These are phyloP conservation scores for Schizopygopsis pylzovi DNA, from an alignment of 2,797 vertebrate genomes.

Conservation along the genomic window DNA sequence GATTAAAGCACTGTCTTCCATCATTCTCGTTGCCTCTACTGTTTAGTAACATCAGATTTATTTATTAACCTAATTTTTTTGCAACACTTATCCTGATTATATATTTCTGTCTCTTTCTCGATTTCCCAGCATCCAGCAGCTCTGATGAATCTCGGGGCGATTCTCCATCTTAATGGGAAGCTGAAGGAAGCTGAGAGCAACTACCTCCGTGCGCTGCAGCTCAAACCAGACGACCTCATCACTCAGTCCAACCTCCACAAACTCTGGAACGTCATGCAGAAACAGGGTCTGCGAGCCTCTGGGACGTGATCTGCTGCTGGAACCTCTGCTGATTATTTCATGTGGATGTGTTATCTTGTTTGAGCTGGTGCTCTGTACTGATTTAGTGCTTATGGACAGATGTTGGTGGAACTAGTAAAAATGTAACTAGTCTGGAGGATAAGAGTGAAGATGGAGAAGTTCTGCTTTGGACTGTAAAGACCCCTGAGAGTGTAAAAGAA, in stretches of 20 bases:
- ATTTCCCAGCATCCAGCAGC: conserved; percentile 90
- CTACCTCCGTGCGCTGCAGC: conserved; percentile 93
- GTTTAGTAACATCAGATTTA: too few relatives aligned
- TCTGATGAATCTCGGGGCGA: conserved; percentile 97
- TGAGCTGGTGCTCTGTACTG: background rate
- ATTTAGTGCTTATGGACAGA: background rate
- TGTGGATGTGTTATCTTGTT: background rate
- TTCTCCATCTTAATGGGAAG: conserved; percentile 96
- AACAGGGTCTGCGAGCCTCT: conserved; percentile 88
- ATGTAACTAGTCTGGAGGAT: background rate
- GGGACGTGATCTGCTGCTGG: conserved; percentile 68
- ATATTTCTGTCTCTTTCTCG: conserved; percentile 66
- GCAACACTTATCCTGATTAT: too few relatives aligned
- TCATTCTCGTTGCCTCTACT: too few relatives aligned
- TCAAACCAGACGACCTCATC: conserved; percentile 96
- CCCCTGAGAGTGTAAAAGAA: background rate
- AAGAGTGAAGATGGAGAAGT: background rate
- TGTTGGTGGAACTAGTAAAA: background rate
- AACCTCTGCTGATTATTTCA: background rate
- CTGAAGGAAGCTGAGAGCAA: conserved; percentile 93
- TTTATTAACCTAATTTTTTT: too few relatives aligned
- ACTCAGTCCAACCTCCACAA: conserved; percentile 98
- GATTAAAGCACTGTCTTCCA: too few relatives aligned
- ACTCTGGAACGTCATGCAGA: conserved; percentile 99
- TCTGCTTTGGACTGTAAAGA: background rate